phyloP scores from a whole-genome alignment of 2,113 vertebrate species.

The Megaceryle maxima region DNA sequence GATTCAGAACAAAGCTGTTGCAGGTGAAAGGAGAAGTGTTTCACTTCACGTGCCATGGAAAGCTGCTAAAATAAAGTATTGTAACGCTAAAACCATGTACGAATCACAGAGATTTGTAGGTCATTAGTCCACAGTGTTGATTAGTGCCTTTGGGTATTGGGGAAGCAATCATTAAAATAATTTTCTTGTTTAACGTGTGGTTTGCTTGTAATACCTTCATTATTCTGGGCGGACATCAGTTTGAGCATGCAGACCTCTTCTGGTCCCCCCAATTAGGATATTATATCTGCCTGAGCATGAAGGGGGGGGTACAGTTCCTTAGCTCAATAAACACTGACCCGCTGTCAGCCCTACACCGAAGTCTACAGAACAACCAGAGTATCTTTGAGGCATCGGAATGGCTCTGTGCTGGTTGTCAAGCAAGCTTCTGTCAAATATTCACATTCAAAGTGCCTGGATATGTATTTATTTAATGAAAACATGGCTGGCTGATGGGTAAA shows the following conservation, averaged over 20 bases:
- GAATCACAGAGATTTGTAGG: constrained; percentile 24
- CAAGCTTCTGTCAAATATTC: not conserved
- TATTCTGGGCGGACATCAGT: not conserved
- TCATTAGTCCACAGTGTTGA: constrained; percentile 57
- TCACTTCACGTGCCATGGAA: constrained; percentile 12
- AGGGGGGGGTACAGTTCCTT: not conserved
- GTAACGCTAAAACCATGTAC: constrained; percentile 20
- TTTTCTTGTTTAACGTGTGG: not conserved
- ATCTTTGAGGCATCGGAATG: not conserved
- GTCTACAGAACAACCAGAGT: not conserved
- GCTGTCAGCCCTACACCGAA: not conserved
- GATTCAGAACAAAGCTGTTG: not conserved
- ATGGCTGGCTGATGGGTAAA: not conserved
- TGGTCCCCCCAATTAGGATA: fast-evolving
- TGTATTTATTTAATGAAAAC: not conserved
- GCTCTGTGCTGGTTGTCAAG: not conserved
- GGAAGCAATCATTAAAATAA: constrained; percentile 54
- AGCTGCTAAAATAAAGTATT: constrained; percentile 21
- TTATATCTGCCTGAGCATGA: not conserved
- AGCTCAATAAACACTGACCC: not conserved
- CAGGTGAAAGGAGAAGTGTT: not conserved
- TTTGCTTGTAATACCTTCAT: not conserved
- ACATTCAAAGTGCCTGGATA: constrained; percentile 28
- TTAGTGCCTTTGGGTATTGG: constrained; percentile 66
- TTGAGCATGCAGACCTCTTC: not conserved